Evolutionary conservation across 2,113 vertebrate species (phyloP), one percentile per base, ranked within the genome.

Genomic region (Psammodynastes pulverulentus): DNA sequence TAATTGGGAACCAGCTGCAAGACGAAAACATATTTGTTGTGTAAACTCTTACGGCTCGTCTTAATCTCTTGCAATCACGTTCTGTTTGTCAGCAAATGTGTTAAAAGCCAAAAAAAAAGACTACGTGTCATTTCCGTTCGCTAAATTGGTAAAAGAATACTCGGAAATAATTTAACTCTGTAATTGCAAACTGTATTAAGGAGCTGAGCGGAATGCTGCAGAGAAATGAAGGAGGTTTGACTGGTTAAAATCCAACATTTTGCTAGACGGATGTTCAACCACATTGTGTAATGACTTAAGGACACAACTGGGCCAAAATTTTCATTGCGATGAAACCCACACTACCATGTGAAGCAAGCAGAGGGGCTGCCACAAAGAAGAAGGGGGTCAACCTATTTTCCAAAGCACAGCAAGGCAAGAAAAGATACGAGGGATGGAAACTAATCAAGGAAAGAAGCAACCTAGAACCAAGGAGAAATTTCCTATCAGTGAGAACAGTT

Each of bases 101-200:
- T 89, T 93, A 91, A 92, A 86, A 93, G 90, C 94, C n/a, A n/a
- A n/a, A n/a, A 91, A 58, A 53, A 58, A 43, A 9, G 43, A 84
- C 62, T 86, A 92, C 62, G 91, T 89, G 92, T 95, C 90, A 84
- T 93, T 93, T 92, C 91, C n/a, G 21, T 95, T 95, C 93, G 24
- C 89, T 84, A 92, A 93, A 86, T 89, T 91, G 24, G 15, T 91
- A 9, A 95, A 94, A 95, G 90, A 94, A 56, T 92, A 93, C 94
- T 91, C 91, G 86, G 56, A 92, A 88, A 89, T 94, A 89, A 34
- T 93, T 95, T 94, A 92, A 52, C 90, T 91, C n/a, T 72, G n/a
- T 52, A 91, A 51, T 72, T 84, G 23, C 91, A 58, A 54, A 84
- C 43, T 34, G n/a, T 34, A 88, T 95, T 94, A 96, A 92, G 93